These are phyloP conservation scores for Puntigrus tetrazona DNA, from an alignment of 2,113 vertebrate species.

Conservation along the genomic window DNA sequence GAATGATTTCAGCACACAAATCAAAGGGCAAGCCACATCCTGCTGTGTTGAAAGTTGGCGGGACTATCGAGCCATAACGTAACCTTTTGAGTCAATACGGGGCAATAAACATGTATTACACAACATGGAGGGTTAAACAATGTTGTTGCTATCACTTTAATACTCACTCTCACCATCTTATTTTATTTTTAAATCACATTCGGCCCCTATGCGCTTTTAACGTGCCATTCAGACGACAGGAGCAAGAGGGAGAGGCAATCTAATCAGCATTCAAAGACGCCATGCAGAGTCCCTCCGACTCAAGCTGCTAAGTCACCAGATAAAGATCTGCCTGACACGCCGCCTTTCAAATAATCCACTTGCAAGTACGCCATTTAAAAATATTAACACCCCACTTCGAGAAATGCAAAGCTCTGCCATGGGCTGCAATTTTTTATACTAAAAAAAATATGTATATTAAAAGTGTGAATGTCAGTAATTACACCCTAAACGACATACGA, in stretches of 20 bases:
- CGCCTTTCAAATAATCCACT: conserved; percentile 75
- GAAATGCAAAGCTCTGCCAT: conserved; percentile 52
- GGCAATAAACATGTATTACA: background rate
- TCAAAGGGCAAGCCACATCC: conserved; percentile 24
- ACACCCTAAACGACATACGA: conserved; percentile 57
- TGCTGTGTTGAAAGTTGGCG: conserved; percentile 7
- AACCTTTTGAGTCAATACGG: conserved; percentile 29
- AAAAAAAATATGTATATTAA: background rate
- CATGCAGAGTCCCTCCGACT: conserved; percentile 58
- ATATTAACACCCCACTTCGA: conserved; percentile 61
- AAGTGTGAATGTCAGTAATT: conserved; percentile 62
- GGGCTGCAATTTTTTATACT: background rate
- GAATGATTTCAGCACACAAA: conserved; percentile 32
- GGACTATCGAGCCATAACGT: conserved; percentile 49
- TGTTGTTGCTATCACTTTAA: background rate
- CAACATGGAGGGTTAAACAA: conserved; percentile 16
- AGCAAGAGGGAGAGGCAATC: conserved; percentile 54
- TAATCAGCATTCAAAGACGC: conserved; percentile 71
- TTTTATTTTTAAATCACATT: background rate
- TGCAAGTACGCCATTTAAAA: conserved; percentile 67
- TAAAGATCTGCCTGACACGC: conserved; percentile 69
- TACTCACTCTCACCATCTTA: background rate
- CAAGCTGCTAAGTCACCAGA: conserved; percentile 67
- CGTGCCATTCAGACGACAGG: background rate
- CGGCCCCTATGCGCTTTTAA: background rate